Percentiles rank a stretch among this genome's conserved stretches.
These are phyloP conservation scores for Hyla sarda DNA, from an alignment of 2,113 vertebrate genomes.

Conservation along the genomic window DNA sequence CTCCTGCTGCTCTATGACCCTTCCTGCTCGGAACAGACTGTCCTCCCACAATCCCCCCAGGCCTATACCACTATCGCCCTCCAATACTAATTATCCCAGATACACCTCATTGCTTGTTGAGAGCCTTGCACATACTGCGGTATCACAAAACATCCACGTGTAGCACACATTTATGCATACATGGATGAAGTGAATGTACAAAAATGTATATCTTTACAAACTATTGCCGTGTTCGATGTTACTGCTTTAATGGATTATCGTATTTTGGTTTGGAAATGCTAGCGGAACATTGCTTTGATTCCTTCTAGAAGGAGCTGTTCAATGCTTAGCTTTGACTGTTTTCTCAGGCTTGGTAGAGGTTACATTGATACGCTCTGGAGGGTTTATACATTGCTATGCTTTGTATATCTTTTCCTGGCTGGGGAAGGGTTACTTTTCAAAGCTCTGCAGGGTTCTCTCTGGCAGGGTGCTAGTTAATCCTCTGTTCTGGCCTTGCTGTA, in stretches of 20 bases:
- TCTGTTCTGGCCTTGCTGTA: slow-evolving; percentile 52
- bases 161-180: background rate
- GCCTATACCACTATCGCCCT: slow-evolving; percentile 30
- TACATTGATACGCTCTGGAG: background rate
- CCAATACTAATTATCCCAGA: slow-evolving; percentile 40
- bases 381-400: slow-evolving; percentile 34
- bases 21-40: slow-evolving; percentile 56
- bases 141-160: background rate
- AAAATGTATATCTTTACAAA: background rate
- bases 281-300: background rate
- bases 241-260: background rate
- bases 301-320: slow-evolving; percentile 2
- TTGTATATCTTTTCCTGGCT: slow-evolving; percentile 26
- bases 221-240: background rate
- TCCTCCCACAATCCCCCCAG: slow-evolving; percentile 56
- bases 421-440: slow-evolving; percentile 47
- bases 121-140: background rate
- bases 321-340: background rate
- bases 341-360: slow-evolving; percentile 29
- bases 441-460: slow-evolving; percentile 43
- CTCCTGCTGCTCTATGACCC: slow-evolving; percentile 60
- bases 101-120: slow-evolving; percentile 33
- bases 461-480: slow-evolving; percentile 57
- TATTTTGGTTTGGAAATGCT: background rate
- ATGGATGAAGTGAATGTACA: no score